Evolutionary conservation across 2,888 invertebrate genomes (phyloP), one percentile per base, ranked within the genome.

Genomic region (Drosophila falleni): DNA sequence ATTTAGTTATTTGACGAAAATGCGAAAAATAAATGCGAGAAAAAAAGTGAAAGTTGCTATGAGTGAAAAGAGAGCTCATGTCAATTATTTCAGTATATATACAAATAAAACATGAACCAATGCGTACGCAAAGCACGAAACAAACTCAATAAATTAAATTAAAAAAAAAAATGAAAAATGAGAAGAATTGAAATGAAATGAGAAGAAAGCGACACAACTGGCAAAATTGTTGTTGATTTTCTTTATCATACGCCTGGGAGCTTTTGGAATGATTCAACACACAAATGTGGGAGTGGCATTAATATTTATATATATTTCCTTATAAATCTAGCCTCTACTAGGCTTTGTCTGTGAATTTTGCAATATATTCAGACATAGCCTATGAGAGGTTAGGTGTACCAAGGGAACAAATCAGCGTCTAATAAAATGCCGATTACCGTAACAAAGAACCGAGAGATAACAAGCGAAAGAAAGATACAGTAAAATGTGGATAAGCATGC

Each of bases 331-430:
- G 94, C 94, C 94, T 94, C 94, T 94, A 94, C 94, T 94, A 94
- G 94, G 94, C 94, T 94, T 94, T 94, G 94, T 94, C 94, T 94
- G 94, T 94, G 89, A 79, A 79, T 56, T 73, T 72, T 56, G 31
- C 42, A 65, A 77, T 37, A 23, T 29, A 16, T 81, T 91, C 92
- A 93, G 94, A 94, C 94, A 94, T 94, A 94, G 94, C 94, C 94
- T 94, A 93, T 94, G 93, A 94, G 94, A 94, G 94, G 94, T 94
- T 94, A 94, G 94, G 94, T 94, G 93, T 93, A 93, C 91, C 91
- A 92, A 89, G 92, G 91, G 84, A 85, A 55, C 53, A 58, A 71
- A 69, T 33, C 83, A 65, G 15, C 64, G 46, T 54, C 26, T 1
- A n/a, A 29, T 53, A 16, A 55, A 46, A 13, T 60, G 62, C 3